These are phyloP conservation scores for Misgurnus mizolepis DNA, from an alignment of 2,113 vertebrate species.

Conservation along the genomic window DNA sequence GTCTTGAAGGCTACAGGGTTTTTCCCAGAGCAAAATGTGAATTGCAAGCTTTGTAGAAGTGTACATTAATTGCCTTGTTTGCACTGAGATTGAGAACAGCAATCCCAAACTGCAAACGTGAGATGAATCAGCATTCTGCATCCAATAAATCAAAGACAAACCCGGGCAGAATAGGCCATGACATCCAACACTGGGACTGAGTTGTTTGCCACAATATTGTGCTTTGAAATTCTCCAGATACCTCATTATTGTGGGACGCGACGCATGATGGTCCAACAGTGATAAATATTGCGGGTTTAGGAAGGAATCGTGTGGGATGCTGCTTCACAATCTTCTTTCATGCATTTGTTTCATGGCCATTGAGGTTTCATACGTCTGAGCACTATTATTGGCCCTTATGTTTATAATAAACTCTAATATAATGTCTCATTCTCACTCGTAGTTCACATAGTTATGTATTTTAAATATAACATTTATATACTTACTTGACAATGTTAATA, in stretches of 20 bases:
- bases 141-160: slow-evolving; percentile 45
- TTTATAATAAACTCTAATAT: too few relatives aligned
- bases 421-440: too few relatives aligned
- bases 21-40: background rate
- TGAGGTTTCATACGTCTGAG: slow-evolving; percentile 9
- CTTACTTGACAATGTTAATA: too few relatives aligned
- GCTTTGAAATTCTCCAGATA: slow-evolving; percentile 22
- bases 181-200: slow-evolving; percentile 15
- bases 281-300: slow-evolving; percentile 32
- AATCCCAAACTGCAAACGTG: slow-evolving; percentile 47
- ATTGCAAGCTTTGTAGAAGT: slow-evolving; percentile 24
- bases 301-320: slow-evolving; percentile 4
- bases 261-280: background rate
- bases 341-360: background rate
- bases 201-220: slow-evolving; percentile 22
- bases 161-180: slow-evolving; percentile 10
- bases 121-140: slow-evolving; percentile 30
- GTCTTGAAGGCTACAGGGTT: background rate
- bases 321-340: slow-evolving; percentile 15
- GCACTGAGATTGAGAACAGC: slow-evolving; percentile 33
- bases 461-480: too few relatives aligned
- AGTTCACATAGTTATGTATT: too few relatives aligned
- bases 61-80: slow-evolving; percentile 37
- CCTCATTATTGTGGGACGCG: slow-evolving; percentile 29
- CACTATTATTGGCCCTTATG: too few relatives aligned